Evolutionary conservation across 2,113 vertebrate species (phyloP).

Genomic region (Sinocyclocheilus rhinocerous): DNA sequence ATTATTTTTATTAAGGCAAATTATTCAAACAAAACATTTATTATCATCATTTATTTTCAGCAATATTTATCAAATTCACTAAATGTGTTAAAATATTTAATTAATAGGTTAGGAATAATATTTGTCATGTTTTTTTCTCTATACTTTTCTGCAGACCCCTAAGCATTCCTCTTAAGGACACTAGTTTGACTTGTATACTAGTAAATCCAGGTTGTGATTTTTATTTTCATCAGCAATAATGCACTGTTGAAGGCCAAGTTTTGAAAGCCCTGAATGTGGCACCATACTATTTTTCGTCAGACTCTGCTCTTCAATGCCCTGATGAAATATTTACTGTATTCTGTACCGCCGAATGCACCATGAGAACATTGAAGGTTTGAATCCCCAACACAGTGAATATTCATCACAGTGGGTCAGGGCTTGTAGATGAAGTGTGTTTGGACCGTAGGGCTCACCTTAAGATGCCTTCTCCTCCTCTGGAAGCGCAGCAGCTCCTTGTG

Average conservation of each 20-base stretch:
- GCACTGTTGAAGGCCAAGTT: background rate
- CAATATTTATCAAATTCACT: background rate
- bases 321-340: conserved; percentile 51
- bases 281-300: background rate
- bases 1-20: background rate
- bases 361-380: conserved; percentile 18
- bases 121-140: background rate
- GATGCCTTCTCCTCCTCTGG: conserved; percentile 91
- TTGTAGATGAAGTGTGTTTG: background rate
- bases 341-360: conserved; percentile 35
- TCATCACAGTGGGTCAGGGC: background rate
- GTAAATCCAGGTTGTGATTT: background rate
- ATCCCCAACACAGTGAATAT: conserved; percentile 44
- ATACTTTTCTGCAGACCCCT: background rate
- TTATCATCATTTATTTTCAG: background rate
- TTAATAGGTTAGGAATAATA: background rate
- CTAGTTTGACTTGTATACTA: background rate
- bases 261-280: conserved; percentile 12
- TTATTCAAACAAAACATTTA: background rate
- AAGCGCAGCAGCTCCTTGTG: conserved; percentile 99
- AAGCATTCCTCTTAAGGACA: background rate
- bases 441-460: conserved; percentile 82
- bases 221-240: background rate
- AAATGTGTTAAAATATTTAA: background rate
- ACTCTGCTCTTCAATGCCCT: background rate